A percentile compares a stretch with the other conserved stretches of the same genome.
Conservation (phyloP, 1,140 invertebrate species). For the Scaptomyza graminum region DNA sequence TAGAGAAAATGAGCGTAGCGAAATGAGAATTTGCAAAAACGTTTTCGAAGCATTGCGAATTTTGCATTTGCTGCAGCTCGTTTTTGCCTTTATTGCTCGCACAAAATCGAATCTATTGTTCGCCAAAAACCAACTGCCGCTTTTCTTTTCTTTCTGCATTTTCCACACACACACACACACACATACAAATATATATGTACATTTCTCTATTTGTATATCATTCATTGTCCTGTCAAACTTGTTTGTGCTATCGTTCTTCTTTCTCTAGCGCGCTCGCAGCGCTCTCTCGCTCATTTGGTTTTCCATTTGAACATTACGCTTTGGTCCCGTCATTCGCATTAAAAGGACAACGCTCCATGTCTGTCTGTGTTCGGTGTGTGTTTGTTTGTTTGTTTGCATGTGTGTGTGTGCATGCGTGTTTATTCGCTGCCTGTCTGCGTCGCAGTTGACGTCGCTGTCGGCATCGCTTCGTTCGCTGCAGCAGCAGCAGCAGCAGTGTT, state of each 20-base stretch:
- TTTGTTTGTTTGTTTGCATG: too few relatives aligned
- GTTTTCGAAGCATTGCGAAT: conserved; percentile 50
- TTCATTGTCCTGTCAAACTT: conserved; percentile 75
- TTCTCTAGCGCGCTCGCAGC: not conserved
- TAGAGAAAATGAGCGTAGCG: not conserved
- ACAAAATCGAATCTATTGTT: conserved; percentile 62
- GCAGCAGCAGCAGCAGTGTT: conserved; percentile 23
- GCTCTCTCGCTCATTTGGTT: conserved; percentile 45
- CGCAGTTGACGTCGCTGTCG: conserved; percentile 20
- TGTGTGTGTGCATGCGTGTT: conserved; percentile 21
- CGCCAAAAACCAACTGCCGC: conserved; percentile 56
- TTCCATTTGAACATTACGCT: conserved; percentile 72
- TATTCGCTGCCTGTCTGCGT: conserved; percentile 38
- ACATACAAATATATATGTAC: not conserved
- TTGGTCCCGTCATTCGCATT: conserved; percentile 73
- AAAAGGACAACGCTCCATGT: conserved; percentile 78
- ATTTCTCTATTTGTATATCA: conserved; percentile 18
- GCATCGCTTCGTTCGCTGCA: conserved; percentile 26
- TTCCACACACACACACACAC: conserved; percentile 34
- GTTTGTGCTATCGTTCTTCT: conserved; percentile 57
- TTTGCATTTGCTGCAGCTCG: conserved; percentile 58
- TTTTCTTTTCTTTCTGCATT: conserved; percentile 64
- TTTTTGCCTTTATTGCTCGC: conserved; percentile 51
- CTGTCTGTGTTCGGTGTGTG: conserved; percentile 38
- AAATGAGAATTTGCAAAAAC: not conserved